Evolutionary conservation across 2,113 vertebrate species (phyloP).

Genomic region (Gracilinanus agilis): DNA sequence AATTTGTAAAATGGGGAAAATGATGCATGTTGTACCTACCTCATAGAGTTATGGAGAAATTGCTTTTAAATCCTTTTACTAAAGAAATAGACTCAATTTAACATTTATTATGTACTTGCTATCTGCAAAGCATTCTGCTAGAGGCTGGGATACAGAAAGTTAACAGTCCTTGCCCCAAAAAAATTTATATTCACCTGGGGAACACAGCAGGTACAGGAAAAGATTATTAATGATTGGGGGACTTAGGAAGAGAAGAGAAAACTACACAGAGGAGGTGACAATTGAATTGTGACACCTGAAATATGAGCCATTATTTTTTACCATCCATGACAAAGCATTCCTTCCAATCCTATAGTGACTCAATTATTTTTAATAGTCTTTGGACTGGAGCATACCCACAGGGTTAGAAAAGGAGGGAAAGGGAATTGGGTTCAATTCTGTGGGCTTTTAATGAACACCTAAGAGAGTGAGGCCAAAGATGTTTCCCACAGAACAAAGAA

Average conservation of each 20-base stretch:
- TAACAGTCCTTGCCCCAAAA: background rate
- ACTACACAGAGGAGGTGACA: background rate
- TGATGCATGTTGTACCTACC: background rate
- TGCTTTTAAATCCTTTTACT: background rate
- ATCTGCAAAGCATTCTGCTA: background rate
- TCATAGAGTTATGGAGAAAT: background rate
- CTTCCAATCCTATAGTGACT: background rate
- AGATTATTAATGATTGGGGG: background rate
- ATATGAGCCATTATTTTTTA: background rate
- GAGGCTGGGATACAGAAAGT: background rate
- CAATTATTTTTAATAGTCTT: slow-evolving; percentile 7
- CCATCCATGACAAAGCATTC: background rate
- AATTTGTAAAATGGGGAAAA: background rate
- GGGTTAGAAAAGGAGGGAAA: background rate
- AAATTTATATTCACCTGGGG: background rate
- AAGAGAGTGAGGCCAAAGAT: background rate
- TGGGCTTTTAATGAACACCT: background rate
- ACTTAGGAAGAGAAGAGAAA: background rate
- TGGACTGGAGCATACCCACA: background rate
- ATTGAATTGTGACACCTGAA: background rate
- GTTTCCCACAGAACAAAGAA: background rate
- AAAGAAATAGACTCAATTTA: background rate
- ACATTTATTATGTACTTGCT: background rate
- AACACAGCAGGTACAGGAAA: background rate
- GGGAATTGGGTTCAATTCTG: background rate